Evolutionary conservation across 2,888 invertebrate genomes (phyloP).

Genomic region (Macrosoma leucophasiata): DNA sequence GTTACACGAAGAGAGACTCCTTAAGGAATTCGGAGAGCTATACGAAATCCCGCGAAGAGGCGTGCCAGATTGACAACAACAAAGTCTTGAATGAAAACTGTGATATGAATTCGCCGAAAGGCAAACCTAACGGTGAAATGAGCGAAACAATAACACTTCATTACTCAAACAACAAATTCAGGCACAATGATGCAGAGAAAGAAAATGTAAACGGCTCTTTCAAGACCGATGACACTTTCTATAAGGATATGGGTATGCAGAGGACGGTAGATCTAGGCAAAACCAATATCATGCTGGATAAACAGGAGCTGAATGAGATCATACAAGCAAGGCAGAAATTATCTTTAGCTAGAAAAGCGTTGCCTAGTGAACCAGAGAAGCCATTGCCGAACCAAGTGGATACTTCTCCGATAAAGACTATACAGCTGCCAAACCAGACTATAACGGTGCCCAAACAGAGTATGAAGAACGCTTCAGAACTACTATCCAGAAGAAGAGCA

Average conservation of each 20-base stretch:
- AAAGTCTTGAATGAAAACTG: slow-evolving; percentile 59
- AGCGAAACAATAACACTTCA: slow-evolving; percentile 60
- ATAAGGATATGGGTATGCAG: slow-evolving; percentile 53
- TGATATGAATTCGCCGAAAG: slow-evolving; percentile 43
- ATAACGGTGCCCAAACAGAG: slow-evolving; percentile 60
- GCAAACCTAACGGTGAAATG: slow-evolving; percentile 43
- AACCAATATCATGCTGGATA: slow-evolving; percentile 54
- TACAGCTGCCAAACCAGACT: slow-evolving; percentile 61
- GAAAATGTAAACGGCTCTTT: slow-evolving; percentile 55
- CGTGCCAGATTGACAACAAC: slow-evolving; percentile 54
- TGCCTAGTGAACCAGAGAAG: slow-evolving; percentile 53
- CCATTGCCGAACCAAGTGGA: slow-evolving; percentile 41
- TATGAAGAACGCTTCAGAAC: slow-evolving; percentile 62
- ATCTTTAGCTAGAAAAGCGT: slow-evolving; percentile 56
- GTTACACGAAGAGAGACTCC: slow-evolving; percentile 50
- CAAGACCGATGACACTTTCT: slow-evolving; percentile 59
- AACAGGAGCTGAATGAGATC: slow-evolving; percentile 65
- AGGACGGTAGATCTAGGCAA: slow-evolving; percentile 42
- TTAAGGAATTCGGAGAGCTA: slow-evolving; percentile 58
- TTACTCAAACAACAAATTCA: slow-evolving; percentile 57
- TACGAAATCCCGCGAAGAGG: slow-evolving; percentile 57
- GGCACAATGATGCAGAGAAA: slow-evolving; percentile 55
- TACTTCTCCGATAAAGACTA: slow-evolving; percentile 49
- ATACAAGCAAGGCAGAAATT: slow-evolving; percentile 66
- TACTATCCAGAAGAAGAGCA: slow-evolving; percentile 55